Evolutionary conservation across 2,797 vertebrate species (phyloP).

Genomic region (Spatula clypeata): DNA sequence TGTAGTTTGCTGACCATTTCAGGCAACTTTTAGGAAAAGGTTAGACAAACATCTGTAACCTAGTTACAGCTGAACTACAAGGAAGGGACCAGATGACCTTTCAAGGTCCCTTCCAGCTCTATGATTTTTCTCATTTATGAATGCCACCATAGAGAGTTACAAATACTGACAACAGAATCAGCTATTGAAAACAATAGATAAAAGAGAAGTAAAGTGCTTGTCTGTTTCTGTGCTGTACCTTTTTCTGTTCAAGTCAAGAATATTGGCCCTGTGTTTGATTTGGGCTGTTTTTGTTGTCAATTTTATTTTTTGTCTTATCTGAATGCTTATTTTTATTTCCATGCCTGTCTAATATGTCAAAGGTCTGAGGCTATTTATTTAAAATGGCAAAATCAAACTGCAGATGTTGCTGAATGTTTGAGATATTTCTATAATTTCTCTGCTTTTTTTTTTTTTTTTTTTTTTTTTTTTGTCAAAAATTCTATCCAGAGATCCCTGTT

Average conservation of each 20-base stretch:
- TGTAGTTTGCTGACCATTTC: not conserved
- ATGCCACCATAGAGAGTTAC: not conserved
- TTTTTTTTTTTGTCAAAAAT: not conserved
- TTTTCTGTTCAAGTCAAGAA: not conserved
- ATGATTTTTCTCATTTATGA: not conserved
- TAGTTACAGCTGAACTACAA: not conserved
- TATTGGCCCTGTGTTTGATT: not conserved
- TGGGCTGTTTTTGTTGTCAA: not conserved
- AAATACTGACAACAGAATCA: not conserved
- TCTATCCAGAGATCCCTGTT: not conserved
- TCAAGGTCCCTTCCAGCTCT: not conserved
- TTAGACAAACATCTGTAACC: not conserved
- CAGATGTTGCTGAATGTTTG: not conserved
- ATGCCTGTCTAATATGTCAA: not conserved
- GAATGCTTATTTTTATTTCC: not conserved
- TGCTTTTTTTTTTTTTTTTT: not conserved
- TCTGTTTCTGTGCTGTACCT: not conserved
- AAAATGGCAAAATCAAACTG: not conserved
- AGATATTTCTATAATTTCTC: not conserved
- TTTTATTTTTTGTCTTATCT: not conserved
- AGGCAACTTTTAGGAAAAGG: not conserved
- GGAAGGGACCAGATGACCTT: not conserved
- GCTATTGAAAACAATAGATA: not conserved
- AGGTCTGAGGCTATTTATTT: not conserved
- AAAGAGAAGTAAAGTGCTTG: not conserved